Evolutionary conservation across 2,113 vertebrate species (phyloP).

Genomic region (Dromaius novaehollandiae): DNA sequence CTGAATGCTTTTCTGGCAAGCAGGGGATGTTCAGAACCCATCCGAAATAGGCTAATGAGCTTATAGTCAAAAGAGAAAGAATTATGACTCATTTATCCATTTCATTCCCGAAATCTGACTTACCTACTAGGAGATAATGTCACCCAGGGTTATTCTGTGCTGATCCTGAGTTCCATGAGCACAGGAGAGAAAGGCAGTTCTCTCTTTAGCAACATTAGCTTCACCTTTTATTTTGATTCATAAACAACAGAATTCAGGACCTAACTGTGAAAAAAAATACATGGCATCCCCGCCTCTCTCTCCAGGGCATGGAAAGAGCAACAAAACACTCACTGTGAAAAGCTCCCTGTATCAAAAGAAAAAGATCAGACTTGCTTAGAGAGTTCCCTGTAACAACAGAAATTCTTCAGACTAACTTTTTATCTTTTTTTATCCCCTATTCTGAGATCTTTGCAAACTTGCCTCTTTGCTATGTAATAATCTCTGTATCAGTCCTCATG

Average conservation of each 20-base stretch:
- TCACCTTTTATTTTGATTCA: not conserved
- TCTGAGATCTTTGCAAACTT: not conserved
- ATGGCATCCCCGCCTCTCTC: not conserved
- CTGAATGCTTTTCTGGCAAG: not conserved
- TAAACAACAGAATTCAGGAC: not conserved
- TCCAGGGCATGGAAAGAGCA: not conserved
- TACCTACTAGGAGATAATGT: not conserved
- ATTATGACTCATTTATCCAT: not conserved
- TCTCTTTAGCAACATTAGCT: not conserved
- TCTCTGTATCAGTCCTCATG: not conserved
- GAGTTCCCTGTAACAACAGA: not conserved
- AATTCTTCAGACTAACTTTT: not conserved
- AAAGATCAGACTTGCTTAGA: not conserved
- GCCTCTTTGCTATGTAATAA: not conserved
- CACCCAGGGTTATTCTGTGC: not conserved
- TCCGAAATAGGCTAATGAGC: not conserved
- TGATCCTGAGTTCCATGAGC: not conserved
- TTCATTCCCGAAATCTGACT: not conserved
- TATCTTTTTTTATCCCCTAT: not conserved
- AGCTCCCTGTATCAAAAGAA: not conserved
- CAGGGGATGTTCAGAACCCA: not conserved
- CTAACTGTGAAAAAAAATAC: not conserved
- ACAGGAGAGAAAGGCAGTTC: not conserved
- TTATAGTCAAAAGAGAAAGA: not conserved
- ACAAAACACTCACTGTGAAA: not conserved